phyloP scores from a whole-genome alignment of 2,888 invertebrate species.

The Alentia gelatinosa region DNA sequence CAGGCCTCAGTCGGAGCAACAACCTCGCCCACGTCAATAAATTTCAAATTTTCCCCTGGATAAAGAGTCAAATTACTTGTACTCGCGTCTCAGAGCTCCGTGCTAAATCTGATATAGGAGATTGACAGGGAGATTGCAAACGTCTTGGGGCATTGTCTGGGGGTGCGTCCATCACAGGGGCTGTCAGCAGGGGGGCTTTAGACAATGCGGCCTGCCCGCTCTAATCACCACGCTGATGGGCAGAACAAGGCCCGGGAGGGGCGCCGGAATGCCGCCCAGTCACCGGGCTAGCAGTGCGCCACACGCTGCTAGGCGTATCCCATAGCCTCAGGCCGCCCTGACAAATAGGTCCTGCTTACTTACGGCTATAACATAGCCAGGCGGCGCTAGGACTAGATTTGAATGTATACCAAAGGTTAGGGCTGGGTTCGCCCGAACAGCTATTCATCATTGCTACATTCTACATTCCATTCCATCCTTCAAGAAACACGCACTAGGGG shows the following conservation, averaged over 20 bases:
- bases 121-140: background rate
- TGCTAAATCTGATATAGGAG: slow-evolving; percentile 1
- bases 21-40: background rate
- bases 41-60: background rate
- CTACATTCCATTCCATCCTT: no score
- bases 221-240: background rate
- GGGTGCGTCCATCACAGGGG: background rate
- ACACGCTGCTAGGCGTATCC: no score
- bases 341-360: background rate
- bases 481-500: no score
- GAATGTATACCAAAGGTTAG: no score
- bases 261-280: background rate
- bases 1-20: no score
- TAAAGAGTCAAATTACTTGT: background rate
- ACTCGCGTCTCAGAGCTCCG: background rate
- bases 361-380: background rate
- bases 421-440: no score
- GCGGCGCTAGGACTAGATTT: background rate
- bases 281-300: background rate
- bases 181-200: background rate
- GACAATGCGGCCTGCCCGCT: background rate
- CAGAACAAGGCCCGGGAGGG: background rate
- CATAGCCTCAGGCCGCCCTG: background rate
- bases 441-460: no score
- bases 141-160: background rate